Base-by-base conservation (phyloP, 2,888 invertebrate genomes). In the Apamea crenata region DNA sequence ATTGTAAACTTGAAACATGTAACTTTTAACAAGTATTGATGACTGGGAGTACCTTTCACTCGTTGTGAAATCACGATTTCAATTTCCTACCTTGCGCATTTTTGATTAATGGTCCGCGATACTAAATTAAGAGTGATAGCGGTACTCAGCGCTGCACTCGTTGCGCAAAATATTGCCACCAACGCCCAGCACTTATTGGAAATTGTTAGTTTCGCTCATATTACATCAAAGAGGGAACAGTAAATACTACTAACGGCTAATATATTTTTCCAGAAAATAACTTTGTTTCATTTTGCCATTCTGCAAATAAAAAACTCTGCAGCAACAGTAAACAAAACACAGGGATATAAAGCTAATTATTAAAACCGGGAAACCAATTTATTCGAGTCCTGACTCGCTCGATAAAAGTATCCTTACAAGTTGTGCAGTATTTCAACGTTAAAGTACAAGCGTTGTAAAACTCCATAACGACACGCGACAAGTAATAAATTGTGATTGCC, bases 401-500 rank as follows among this genome's bases (percentile, higher is more conserved):
- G 74, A 88, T 86, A 86, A 80, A 86, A 81, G 77, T 80, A 83
- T 84, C 86, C 84, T 88, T 81, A 74, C 76, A 76, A 82, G 76
- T 75, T 74, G 68, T 76, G 84, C 78, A 87, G 89, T 85, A 84
- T 87, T 90, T 90, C 78, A 87, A 78, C 63, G 78, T 67, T 74
- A 72, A 77, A 70, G 69, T 80, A 78, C 78, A 83, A 82, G n/a
- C 75, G 70, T 74, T 87, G 82, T 86, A 86, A 86, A 88, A 85
- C 77, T 78, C 79, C 80, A 82, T 87, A 87, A 85, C 84, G 89
- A 82, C 86, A 84, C 88, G 88, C 87, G 89, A 91, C 90, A 91
- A 86, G 88, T 88, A 90, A 92, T 93, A 93, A 94, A 93, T 92
- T 90, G 86, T 91, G 90, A 93, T 93, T 92, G 91, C 91, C 83